Base-by-base conservation (phyloP, 2,888 invertebrate species). In the Nephrotoma flavescens region DNA sequence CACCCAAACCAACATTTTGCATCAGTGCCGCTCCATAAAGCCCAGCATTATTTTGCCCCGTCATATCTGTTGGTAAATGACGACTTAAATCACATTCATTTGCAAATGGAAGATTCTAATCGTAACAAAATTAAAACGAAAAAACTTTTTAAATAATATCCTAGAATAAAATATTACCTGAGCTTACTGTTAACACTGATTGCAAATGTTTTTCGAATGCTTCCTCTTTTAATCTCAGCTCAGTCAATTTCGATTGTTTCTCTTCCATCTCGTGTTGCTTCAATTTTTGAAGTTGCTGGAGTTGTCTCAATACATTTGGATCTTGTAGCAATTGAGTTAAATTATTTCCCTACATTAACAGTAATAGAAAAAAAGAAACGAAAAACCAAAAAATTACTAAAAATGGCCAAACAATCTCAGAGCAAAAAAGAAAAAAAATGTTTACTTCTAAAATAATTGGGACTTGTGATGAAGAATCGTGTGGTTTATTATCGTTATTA, bases 281-380 rank as follows among this genome's bases (percentile, higher is more conserved):
- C 86, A 92, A 90, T 88, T 91, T 92, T 89, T 96, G 96, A 88
- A 96, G 91, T 19, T 95, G 97, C 90, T 98, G 98, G 86, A 98
- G 92, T 89, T 98, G 98, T 87, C 97, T 93, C 91, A 98, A 93
- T 83, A 98, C 96, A 92, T 97, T 96, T 0, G 97, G 97, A 92
- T 97, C 97, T 86, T 96, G 95, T 86, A 97, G 89, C 87, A 91
- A 88, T 88, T 92, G 91, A 71, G 91, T 90, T n/a, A 92, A 88
- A 87, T 91, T 91, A 87, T 91, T 92, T 87, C 91, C 90, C 91
- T 91, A 44, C 31, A 52, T 15, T 41, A 86, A 42, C 41, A 57
- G n/a, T 12, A 4, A 44, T 85, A 44, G 19, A 15, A 52, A n/a
- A n/a, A 87, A 71, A 86, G 85, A 84, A 31, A 31, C 31, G 31